Evolutionary conservation across 2,888 invertebrate genomes (phyloP), one percentile per base, ranked within the genome.

Genomic region (Ophion ellenae): DNA sequence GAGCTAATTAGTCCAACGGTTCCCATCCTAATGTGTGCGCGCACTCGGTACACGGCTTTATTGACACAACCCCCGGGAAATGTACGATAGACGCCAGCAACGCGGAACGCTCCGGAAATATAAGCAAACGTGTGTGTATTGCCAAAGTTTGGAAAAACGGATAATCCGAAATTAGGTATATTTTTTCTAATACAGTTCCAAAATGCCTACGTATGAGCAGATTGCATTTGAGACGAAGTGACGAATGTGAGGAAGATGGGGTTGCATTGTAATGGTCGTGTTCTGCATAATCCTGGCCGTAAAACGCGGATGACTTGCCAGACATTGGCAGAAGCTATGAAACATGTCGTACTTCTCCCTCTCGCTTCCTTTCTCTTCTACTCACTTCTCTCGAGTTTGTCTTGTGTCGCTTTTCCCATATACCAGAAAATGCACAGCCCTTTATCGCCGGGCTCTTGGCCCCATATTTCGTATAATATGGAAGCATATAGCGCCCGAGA

Each of bases 381-480:
- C n/a, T 64, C 70, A 5, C 57, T 74, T 59, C 53, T 71, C 59
- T 20, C 24, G 32, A 6, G 40, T 40, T 69, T 79, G 61, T 32
- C 59, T 36, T 74, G 11, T n/a, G 14, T 61, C 47, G 32, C 67
- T 81, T 70, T 73, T 67, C 57, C 61, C 84, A 77, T 69, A 40
- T 53, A 73, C 5, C 20, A 45, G 75, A 76, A 81, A 71, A 66
- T 71, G 32, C 59, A 67, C 57, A 57, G 45, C 57, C 57, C 64
- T 69, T 59, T 20, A 69, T 77, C 36, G 57, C 28, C 24, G 47
- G 59, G 73, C 63, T 74, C n/a, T 78, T 67, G 47, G 66, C 47
- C 20, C 24, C 45, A 71, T 75, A 45, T 79, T 84, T 79, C 78
- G 61, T 76, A 78, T 66, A 61, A 70, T 47, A 40, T 67, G 63